Evolutionary conservation across 2,113 vertebrate genomes (phyloP).

Genomic region (Scytalopus superciliaris): DNA sequence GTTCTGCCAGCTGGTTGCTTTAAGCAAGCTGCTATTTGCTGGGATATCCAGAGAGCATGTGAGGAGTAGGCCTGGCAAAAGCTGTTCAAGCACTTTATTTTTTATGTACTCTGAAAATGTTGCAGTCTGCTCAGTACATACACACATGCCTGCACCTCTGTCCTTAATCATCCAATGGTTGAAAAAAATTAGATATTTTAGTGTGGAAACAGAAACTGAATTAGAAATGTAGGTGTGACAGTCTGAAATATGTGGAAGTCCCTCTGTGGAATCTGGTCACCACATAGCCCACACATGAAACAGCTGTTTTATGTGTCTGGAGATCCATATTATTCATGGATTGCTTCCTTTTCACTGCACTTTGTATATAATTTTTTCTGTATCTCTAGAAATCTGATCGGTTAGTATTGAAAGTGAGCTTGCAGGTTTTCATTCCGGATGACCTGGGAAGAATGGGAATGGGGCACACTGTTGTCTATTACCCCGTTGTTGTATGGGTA

Average conservation of each 20-base stretch:
- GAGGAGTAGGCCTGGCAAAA: constrained; percentile 2
- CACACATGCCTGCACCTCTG: neutral
- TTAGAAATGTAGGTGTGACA: neutral
- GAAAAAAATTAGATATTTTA: neutral
- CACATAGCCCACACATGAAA: neutral
- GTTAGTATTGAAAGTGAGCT: neutral
- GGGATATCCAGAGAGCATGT: neutral
- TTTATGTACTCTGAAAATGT: neutral
- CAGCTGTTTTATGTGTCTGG: neutral
- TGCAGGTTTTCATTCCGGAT: neutral
- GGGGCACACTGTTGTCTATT: neutral
- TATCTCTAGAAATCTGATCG: neutral
- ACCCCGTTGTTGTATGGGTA: neutral
- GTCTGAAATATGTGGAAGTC: neutral
- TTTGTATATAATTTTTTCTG: rapidly evolving
- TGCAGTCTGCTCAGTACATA: neutral
- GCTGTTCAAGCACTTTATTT: neutral
- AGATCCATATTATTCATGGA: neutral
- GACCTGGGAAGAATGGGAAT: neutral
- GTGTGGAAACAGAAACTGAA: neutral
- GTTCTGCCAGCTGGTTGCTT: constrained; percentile 17
- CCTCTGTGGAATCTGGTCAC: neutral
- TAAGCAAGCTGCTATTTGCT: constrained; percentile 15
- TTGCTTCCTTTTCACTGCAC: neutral
- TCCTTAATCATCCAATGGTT: neutral